These are phyloP conservation scores for Brachylomia viminalis DNA, from an alignment of 2,888 invertebrate genomes.

Conservation along the genomic window DNA sequence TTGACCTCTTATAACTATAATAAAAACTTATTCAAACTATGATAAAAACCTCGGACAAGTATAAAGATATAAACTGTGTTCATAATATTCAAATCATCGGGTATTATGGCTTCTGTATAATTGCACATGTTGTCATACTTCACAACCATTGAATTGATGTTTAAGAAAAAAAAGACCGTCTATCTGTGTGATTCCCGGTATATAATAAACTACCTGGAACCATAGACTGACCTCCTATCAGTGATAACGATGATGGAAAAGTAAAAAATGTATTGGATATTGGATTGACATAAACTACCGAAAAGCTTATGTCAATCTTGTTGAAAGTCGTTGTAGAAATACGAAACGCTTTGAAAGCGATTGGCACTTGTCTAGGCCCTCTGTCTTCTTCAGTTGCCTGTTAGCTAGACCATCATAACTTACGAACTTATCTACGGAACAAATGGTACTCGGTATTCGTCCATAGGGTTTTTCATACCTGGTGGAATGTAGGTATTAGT, in stretches of 20 bases:
- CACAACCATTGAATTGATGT: too few species aligned
- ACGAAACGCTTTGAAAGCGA: neutral
- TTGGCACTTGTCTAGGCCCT: neutral
- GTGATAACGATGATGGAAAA: neutral
- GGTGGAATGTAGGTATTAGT: neutral
- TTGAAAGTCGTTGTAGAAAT: neutral
- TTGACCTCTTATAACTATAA: constrained; percentile 1
- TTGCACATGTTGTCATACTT: constrained; percentile 16
- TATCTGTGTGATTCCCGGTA: neutral
- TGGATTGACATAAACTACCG: neutral
- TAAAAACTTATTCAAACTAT: constrained; percentile 40
- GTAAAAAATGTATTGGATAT: neutral
- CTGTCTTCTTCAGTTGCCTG: neutral
- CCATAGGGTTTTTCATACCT: neutral
- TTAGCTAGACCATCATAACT: neutral
- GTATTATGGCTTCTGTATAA: constrained; percentile 51
- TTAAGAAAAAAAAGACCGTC: neutral
- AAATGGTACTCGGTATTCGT: neutral
- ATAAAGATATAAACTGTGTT: constrained; percentile 5
- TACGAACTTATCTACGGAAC: neutral
- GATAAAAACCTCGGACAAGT: constrained; percentile 25
- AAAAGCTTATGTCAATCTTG: neutral
- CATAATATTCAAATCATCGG: constrained; percentile 31
- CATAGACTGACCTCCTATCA: neutral
- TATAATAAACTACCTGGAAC: neutral